Base-by-base conservation (phyloP, 2,797 vertebrate genomes). In the Anguilla marmorata region DNA sequence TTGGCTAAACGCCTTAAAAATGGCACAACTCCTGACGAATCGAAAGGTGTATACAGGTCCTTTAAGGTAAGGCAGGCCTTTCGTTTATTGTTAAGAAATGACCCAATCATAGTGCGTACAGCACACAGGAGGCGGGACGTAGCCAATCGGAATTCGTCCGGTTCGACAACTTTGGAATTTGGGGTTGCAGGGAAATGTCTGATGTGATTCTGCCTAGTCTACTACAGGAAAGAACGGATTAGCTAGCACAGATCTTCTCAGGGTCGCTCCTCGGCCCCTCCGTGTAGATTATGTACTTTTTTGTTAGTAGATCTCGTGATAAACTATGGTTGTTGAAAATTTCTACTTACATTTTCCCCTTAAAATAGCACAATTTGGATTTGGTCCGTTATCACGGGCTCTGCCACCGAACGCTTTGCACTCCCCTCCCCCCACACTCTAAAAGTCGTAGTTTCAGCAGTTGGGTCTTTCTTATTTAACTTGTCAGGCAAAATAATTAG, bases 1-100 rank as follows among this genome's bases (percentile, higher is more conserved):
- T 82, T 82, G 79, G 79, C 79, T 82, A 33, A 24, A 82, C 19
- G 21, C 19, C 79, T 76, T 82, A 45, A 82, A 21, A 48, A 50
- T 82, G 79, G 19, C 45, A 82, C 79, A 24, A 50, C 24, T 45
- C 24, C 45, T 14, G 41, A 27, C 79, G 41, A 82, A 82, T 82
- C 79, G 79, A 82, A 19, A 82, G 41, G 21, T 33, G 45, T 3
- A 82, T 48, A 50, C 79, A 50, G 45, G 45, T 82, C 45, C 79
- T 48, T n/a, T 82, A 76, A n/a, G 21, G 21, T 45, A 9, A 24
- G 14, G 14, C 74, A 45, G 37, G 14, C 6, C 7, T 37, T 41
- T 41, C 33, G 33, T 45, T 21, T 37, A 41, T 79, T 41, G 74
- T 50, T 9, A 24, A n/a, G 5, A 50, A 50, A 82, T 50, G 11